Evolutionary conservation across 2,113 vertebrate species (phyloP), one percentile per base, ranked within the genome.

Genomic region (Neotoma lepida): DNA sequence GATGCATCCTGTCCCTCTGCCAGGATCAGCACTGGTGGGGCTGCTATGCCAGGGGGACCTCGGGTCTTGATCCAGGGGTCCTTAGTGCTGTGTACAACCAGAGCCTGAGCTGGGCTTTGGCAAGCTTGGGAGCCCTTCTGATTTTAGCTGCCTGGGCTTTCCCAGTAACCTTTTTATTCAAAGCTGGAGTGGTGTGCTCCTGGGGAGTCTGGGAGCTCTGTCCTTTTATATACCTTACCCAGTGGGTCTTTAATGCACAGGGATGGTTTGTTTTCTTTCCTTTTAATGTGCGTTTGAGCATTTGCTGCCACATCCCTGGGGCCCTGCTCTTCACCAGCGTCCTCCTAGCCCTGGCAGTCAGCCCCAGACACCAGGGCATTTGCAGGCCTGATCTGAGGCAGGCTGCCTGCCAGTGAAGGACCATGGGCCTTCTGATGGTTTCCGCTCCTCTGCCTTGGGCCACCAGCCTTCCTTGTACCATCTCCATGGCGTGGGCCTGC

Each of bases 401-500:
- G 88, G 58, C 33, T 70, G 3, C 35, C 39, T 30, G 12, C 88
- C 49, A 28, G 26, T 3, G 17, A 4, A 14, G 56, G 71, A 41
- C 73, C 82, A 39, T 61, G 15, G 22, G 9, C 46, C 76, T 81
- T 63, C 66, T 78, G 30, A 22, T 9, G 17, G 54, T 89, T 39
- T 81, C 46, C 10, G 3, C 9, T 18, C 6, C 51, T 84, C 54
- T 90, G 90, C 44, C 56, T 28, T 33, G 68, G 17, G n/a, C 3
- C 13, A 4, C 9, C 0, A 35, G 44, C 14, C 56, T 66, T 63
- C n/a, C 56, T 80, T 0, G 14, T 0, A 4, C 24, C 4, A 7
- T 54, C 71, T 89, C 0, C 0, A 35, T 33, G 44, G 61, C 6
- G 12, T 12, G 33, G 30, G 46, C 80, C 49, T 22, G 51, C 15